Percentiles rank a stretch among this genome's conserved stretches.
Conservation (phyloP, 2,113 vertebrate species). For the Copsychus sechellarum region DNA sequence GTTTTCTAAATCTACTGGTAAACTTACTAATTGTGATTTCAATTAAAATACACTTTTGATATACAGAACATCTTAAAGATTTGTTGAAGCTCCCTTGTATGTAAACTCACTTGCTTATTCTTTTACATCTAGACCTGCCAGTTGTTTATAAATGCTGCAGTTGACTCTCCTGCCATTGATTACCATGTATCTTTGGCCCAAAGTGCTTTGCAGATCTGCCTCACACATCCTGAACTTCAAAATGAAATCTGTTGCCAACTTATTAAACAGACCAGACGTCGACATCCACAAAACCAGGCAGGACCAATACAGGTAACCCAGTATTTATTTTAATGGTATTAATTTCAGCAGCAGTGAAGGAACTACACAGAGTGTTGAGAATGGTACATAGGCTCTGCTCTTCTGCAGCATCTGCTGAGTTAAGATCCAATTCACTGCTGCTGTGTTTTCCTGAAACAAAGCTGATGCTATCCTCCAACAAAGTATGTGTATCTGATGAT, state of each 20-base stretch:
- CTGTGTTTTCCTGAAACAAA: background rate
- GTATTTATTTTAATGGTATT: background rate
- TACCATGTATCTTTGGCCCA: conserved; percentile 97
- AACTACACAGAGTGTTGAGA: background rate
- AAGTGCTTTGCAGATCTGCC: conserved; percentile 93
- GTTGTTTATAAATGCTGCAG: conserved; percentile 95
- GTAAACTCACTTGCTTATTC: conserved; percentile 15
- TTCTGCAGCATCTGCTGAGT: background rate
- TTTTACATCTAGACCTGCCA: conserved; percentile 88
- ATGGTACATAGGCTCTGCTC: background rate
- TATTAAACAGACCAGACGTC: conserved; percentile 91
- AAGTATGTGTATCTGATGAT: background rate
- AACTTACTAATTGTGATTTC: background rate
- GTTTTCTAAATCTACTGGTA: background rate
- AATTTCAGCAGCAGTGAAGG: background rate
- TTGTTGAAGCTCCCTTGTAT: background rate
- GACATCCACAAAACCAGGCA: conserved; percentile 83
- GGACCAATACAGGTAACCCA: conserved; percentile 88
- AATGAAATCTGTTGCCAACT: conserved; percentile 97
- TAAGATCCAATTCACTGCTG: background rate
- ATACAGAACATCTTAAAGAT: background rate
- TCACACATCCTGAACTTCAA: conserved; percentile 94
- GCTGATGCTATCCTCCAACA: background rate
- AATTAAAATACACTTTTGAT: background rate
- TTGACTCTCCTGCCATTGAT: conserved; percentile 95